Evolutionary conservation across 2,113 vertebrate genomes (phyloP), one percentile per base, ranked within the genome.

Genomic region (Cryptotis parvus): DNA sequence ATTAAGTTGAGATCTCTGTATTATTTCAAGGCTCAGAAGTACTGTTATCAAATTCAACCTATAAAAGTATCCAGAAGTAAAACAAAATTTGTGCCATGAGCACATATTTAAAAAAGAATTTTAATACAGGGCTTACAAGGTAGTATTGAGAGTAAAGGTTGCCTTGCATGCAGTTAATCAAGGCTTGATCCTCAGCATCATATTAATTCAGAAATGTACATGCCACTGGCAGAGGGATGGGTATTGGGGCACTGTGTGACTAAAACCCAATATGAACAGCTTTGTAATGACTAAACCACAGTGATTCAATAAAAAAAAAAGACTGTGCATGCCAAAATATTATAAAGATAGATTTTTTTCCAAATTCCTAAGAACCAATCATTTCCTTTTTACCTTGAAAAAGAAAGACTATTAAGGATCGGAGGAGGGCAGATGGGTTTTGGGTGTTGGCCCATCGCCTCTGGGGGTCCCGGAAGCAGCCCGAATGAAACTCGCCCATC

Each of bases 41-140:
- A 39, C 87, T 91, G 14, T 76, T 91, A 33, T 90, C n/a, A 95
- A 82, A 37, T 75, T 91, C 18, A 81, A 45, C n/a, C 24, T 92
- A 70, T 66, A 68, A 81, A 82, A 92, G 68, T 39, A 11, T 77
- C 74, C 84, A 41, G 27, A 27, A 35, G 72, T 76, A 87, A 87
- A 45, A 58, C 6, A 79, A 22, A 58, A 29, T 85, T 77, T 88
- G 29, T 89, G 26, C 65, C 70, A 61, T 52, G 37, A 69, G 69
- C 26, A 77, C 24, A 41, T 31, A 89, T 85, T 85, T 82, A 66
- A 91, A 83, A 91, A 83, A 75, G 27, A 95, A 85, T 70, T 92
- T 4, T 14, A 90, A 49, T 27, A 74, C 39, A 85, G 69, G 20
- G 20, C 24, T 20, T 22, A 58, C 22, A 58, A 58, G 22, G 55